Base-by-base conservation (phyloP, 2,797 vertebrate genomes). In the Mormyrops boulengeri region DNA sequence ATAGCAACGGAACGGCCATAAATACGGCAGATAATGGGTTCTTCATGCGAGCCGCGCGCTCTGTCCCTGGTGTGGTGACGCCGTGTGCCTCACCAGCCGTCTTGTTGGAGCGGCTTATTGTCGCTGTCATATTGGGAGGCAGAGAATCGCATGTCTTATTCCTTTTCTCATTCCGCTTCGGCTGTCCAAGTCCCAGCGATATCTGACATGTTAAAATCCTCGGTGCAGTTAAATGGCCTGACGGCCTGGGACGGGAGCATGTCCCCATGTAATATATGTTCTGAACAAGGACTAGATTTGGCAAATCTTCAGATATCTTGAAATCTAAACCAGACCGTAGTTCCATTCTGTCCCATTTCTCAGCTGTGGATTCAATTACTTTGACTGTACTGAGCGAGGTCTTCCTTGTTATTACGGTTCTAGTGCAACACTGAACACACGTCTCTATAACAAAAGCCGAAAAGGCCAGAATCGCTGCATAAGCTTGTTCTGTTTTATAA, bases 21-120 rank as follows among this genome's bases (percentile, higher is more conserved):
- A 95, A 94, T 94, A 94, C 91, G 92, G 91, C 92, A 94, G 93
- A 94, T 93, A 93, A 93, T 94, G 91, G 90, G 73, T 92, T 93
- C 93, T 94, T 94, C 94, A 94, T 94, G 92, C 93, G 92, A 88
- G 91, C 90, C 66, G 85, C 85, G 87, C 93, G 93, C 91, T 85
- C 89, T 93, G 60, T 90, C 90, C 90, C 92, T 91, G 93, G 93
- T 92, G 69, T 88, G 91, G 91, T 93, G 92, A 92, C 93, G 92
- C 92, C 94, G 91, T 90, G 89, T 89, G 91, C 91, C 92, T 94
- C 91, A 91, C 93, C 93, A 93, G 94, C 92, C 93, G 88, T 93
- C 92, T 89, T 66, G 89, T 90, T 92, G 90, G 90, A 91, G 92
- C 92, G 92, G 92, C 92, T 90, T 60, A 92, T 93, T 92, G 89